Evolutionary conservation across 30 jellyfish, hydroid and myxozoan species (phyloP).

Genomic region (Haliclystus octoradiatus): DNA sequence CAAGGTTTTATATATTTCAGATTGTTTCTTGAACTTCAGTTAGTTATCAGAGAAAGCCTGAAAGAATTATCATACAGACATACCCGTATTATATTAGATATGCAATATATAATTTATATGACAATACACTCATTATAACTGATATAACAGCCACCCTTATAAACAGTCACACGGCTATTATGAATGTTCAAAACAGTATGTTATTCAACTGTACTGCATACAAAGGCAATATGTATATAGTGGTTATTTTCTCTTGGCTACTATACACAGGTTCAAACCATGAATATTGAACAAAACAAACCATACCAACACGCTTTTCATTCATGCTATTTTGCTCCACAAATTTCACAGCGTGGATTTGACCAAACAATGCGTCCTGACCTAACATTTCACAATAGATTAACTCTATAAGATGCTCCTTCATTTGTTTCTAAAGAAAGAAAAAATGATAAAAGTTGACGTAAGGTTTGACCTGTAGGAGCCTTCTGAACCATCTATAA

Average conservation of each 20-base stretch:
- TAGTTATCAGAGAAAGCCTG: no score
- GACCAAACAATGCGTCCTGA: conserved; percentile 79
- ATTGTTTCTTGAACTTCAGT: no score
- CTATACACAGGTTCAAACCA: background rate
- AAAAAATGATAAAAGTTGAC: background rate
- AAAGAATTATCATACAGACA: no score
- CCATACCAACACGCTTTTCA: conserved; percentile 74
- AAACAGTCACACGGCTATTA: background rate
- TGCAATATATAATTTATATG: background rate
- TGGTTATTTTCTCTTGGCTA: background rate
- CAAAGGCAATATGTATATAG: no score
- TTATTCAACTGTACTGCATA: no score
- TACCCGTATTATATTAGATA: no score
- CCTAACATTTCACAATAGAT: conserved; percentile 90
- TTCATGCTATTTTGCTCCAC: conserved; percentile 53
- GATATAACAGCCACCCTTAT: background rate
- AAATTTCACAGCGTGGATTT: conserved; percentile 74
- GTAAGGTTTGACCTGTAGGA: background rate
- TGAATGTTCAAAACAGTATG: background rate
- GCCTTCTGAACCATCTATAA: no score
- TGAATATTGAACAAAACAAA: background rate
- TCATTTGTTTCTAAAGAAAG: conserved; percentile 58
- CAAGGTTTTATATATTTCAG: no score
- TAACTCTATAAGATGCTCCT: conserved; percentile 61
- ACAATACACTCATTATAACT: background rate